Base-by-base conservation (phyloP, 2,888 invertebrate species). In the Coenonympha glycerion region DNA sequence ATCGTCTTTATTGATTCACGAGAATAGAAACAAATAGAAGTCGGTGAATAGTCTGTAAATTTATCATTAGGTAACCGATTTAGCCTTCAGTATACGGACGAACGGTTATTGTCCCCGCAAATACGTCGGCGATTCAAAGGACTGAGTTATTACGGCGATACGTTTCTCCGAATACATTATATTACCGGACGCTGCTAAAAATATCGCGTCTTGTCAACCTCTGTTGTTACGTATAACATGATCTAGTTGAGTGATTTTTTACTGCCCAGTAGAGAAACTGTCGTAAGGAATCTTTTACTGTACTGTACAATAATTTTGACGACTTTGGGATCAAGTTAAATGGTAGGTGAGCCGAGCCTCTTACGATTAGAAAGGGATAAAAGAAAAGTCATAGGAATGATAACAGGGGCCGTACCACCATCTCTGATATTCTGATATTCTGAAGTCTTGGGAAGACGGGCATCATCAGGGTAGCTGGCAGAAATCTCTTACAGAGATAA, bases 1-100 rank as follows among this genome's bases (percentile, higher is more conserved):
- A 3, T 3, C 5, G 4, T 16, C n/a, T 24, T 22, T 34, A 24
- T 3, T 24, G 33, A 45, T 45, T 22, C n/a, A 34, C 15, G 15
- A 34, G 3, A 45, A 13, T 42, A 45, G 45, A 34, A 21, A 45
- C 45, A 46, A 46, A 46, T 37, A 47, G 26, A 53, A 50, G 26
- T 24, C 53, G 50, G 31, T n/a, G n/a, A n/a, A n/a, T 22, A 47
- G 57, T 52, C 52, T 53, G 52, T 49, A 47, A 53, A 55, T 53
- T 52, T 53, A 50, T 53, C 48, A 57, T 57, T 55, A 55, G 52
- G 52, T 52, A 53, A 52, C 52, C 53, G 56, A 54, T 56, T 58
- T 50, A 36, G 46, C 47, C 36, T 39, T 37, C 41, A 42, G 42
- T 33, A n/a, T n/a, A 19, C 46, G 47, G 47, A 41, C 44, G 48